A percentile compares a stretch with the other conserved stretches of the same genome.
Conservation (phyloP, 2,888 invertebrate genomes). For the Alsophila aescularia region DNA sequence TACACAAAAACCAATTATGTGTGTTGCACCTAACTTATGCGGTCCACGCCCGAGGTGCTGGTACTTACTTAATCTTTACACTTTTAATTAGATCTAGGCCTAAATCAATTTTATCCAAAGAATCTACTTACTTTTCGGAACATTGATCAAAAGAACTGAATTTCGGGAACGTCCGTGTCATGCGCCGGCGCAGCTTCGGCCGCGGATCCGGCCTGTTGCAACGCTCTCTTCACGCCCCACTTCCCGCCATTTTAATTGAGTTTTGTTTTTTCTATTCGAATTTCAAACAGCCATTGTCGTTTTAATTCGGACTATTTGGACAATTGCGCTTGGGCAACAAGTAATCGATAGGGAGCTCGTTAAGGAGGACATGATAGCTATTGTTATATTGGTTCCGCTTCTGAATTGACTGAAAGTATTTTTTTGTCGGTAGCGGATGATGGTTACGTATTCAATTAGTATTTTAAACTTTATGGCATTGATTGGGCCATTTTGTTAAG, state of each 20-base stretch:
- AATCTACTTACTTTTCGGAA: slow-evolving; percentile 4
- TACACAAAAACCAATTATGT: too few relatives aligned
- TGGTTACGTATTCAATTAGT: slow-evolving; percentile 22
- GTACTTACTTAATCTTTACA: too few relatives aligned
- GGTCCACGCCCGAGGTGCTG: too few relatives aligned
- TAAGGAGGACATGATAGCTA: slow-evolving; percentile 28
- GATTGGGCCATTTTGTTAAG: background rate
- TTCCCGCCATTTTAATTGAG: slow-evolving; percentile 63
- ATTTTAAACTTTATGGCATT: background rate
- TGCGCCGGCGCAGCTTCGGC: slow-evolving; percentile 50
- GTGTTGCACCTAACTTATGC: too few relatives aligned
- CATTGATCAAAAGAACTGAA: slow-evolving; percentile 17
- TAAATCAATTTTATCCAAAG: background rate
- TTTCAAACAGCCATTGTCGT: slow-evolving; percentile 33
- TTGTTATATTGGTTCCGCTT: slow-evolving; percentile 25
- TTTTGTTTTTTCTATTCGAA: slow-evolving; percentile 57
- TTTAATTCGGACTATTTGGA: slow-evolving; percentile 34
- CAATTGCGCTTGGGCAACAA: slow-evolving; percentile 38
- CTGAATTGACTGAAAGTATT: slow-evolving; percentile 22
- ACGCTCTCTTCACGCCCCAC: slow-evolving; percentile 73
- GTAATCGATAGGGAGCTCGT: slow-evolving; percentile 34
- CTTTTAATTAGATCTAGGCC: too few relatives aligned
- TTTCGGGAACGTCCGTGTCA: slow-evolving; percentile 22
- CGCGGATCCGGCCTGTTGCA: slow-evolving; percentile 61
- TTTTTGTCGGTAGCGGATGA: slow-evolving; percentile 15